These are phyloP conservation scores for Callyntrura sp. DNA, from an alignment of 2,888 invertebrate species.

Conservation along the genomic window DNA sequence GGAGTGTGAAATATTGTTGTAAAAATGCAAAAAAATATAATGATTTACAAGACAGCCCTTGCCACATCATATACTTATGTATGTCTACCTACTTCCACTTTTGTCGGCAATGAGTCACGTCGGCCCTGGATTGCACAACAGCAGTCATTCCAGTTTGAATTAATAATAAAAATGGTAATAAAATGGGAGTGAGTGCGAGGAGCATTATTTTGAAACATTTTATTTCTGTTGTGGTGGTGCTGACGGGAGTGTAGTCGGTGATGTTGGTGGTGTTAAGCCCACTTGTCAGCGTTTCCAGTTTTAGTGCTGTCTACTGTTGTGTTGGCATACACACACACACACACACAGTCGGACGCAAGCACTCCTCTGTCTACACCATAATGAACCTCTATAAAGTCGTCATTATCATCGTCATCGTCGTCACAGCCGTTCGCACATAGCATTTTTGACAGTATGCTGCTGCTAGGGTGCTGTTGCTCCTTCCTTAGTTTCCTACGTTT, in stretches of 20 bases:
- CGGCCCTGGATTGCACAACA: not conserved
- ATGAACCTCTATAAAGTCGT: not conserved
- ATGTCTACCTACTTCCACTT: too few species aligned
- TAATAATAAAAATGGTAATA: not conserved
- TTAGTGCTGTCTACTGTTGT: not conserved
- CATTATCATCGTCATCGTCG: not conserved
- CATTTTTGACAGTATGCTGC: not conserved
- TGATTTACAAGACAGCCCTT: not conserved
- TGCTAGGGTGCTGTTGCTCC: too few species aligned
- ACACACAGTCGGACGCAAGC: not conserved
- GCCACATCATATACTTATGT: too few species aligned
- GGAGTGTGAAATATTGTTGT: not conserved
- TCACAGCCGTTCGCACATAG: not conserved
- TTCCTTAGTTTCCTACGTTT: too few species aligned
- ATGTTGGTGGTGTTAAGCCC: slow-evolving; percentile 13
- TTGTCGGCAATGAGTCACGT: too few species aligned
- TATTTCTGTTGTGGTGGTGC: slow-evolving; percentile 2
- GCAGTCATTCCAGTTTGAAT: not conserved
- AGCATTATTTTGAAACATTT: not conserved
- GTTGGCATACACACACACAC: not conserved
- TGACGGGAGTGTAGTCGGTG: too few species aligned
- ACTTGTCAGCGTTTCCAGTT: slow-evolving; percentile 29
- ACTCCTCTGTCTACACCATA: slow-evolving; percentile 8
- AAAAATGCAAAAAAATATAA: slow-evolving; percentile 3
- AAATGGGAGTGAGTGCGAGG: not conserved